Evolutionary conservation across 2,113 vertebrate species (phyloP).

Genomic region (Sander lucioperca): DNA sequence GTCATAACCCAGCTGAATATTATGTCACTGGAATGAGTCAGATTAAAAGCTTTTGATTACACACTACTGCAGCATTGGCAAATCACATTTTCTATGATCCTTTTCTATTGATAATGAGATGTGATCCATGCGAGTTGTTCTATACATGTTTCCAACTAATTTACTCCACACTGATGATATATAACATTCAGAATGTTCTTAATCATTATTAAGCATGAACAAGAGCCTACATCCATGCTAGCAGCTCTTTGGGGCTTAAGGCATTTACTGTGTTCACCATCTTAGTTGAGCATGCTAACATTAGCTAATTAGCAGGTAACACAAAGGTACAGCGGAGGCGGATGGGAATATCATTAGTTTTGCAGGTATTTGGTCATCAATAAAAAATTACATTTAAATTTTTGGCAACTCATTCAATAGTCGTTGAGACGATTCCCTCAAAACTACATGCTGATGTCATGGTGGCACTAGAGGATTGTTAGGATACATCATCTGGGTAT

Average conservation of each 20-base stretch:
- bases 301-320: not conserved
- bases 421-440: not conserved
- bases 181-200: not conserved
- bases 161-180: not conserved
- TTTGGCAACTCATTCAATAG: too few species aligned
- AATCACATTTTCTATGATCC: not conserved
- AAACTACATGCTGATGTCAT: not conserved
- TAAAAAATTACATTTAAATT: not conserved
- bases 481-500: not conserved
- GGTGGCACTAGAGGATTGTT: not conserved
- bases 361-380: not conserved
- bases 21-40: slow-evolving; percentile 60
- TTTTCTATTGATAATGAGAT: slow-evolving; percentile 32
- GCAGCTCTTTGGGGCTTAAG: not conserved
- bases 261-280: not conserved
- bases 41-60: slow-evolving; percentile 49
- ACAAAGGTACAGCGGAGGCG: not conserved
- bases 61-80: slow-evolving; percentile 21
- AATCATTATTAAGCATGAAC: not conserved
- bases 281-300: not conserved
- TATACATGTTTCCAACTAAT: slow-evolving; percentile 1
- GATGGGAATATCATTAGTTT: not conserved
- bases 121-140: not conserved
- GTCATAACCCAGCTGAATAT: slow-evolving; percentile 54
- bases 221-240: not conserved